These are phyloP conservation scores for Chloroclystis v-ata DNA, from an alignment of 2,888 invertebrate genomes.

Conservation along the genomic window DNA sequence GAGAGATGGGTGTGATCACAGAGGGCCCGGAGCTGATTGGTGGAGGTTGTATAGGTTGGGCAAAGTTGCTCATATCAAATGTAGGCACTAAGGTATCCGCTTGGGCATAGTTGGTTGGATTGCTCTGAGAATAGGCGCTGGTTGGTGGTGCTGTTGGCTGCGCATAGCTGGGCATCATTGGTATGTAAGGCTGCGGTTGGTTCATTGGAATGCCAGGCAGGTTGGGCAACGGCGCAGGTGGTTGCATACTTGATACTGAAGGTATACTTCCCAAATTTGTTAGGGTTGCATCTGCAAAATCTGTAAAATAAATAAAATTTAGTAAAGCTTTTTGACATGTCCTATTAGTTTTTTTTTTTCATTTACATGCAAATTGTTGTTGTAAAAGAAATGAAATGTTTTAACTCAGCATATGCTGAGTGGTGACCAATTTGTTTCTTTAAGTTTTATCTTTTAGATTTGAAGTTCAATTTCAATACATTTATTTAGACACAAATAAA, in stretches of 20 bases:
- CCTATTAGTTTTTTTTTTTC: not conserved
- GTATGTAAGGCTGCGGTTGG: constrained; percentile 75
- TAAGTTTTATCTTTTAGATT: no score
- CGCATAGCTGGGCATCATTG: constrained; percentile 68
- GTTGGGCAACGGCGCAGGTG: constrained; percentile 73
- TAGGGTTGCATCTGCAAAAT: constrained; percentile 68
- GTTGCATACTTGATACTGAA: constrained; percentile 70
- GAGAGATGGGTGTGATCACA: constrained; percentile 82
- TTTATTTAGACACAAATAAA: no score
- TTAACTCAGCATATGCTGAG: no score
- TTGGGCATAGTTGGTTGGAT: constrained; percentile 29
- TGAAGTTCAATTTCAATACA: no score
- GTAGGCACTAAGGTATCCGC: constrained; percentile 56
- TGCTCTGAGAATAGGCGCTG: constrained; percentile 23
- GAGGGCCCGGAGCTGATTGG: constrained; percentile 57
- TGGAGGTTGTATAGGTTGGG: constrained; percentile 54
- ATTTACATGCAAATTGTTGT: no score
- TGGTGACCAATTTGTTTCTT: no score
- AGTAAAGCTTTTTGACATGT: not conserved
- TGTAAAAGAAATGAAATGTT: no score
- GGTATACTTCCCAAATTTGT: constrained; percentile 73
- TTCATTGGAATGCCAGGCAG: constrained; percentile 74
- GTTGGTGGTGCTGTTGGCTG: constrained; percentile 45
- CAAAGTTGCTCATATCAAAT: constrained; percentile 66
- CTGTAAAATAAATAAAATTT: constrained; percentile 41